Conservation (phyloP, 2,797 vertebrate species). For the Macroramphosus scolopax region DNA sequence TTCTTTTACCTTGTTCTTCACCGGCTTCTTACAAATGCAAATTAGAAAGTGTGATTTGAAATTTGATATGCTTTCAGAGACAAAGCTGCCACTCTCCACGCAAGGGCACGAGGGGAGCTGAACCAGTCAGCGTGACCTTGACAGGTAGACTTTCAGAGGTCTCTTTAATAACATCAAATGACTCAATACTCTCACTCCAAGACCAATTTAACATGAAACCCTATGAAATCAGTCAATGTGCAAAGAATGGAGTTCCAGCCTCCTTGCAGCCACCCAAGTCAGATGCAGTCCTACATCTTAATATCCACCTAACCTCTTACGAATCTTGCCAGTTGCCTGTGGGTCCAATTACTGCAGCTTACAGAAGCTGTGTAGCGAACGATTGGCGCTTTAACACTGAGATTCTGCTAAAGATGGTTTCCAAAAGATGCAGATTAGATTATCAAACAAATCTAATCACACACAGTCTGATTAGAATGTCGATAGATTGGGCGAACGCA, state of each 20-base stretch:
- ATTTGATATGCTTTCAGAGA: constrained; percentile 64
- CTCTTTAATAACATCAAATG: constrained; percentile 72
- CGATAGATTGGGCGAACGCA: too few relatives aligned
- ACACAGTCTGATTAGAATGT: too few relatives aligned
- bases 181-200: constrained; percentile 63
- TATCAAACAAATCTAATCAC: constrained; percentile 52
- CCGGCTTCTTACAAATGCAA: constrained; percentile 53
- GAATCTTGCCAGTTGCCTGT: constrained; percentile 35
- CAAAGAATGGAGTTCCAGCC: constrained; percentile 68
- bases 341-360: constrained; percentile 47
- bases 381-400: constrained; percentile 36
- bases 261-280: constrained; percentile 50
- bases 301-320: constrained; percentile 39
- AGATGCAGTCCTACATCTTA: constrained; percentile 55
- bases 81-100: constrained; percentile 36
- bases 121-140: constrained; percentile 61
- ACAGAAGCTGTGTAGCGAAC: constrained; percentile 27
- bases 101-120: constrained; percentile 54
- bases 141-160: constrained; percentile 68
- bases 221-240: constrained; percentile 67
- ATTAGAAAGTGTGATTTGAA: constrained; percentile 66
- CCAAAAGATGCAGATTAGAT: constrained; percentile 55
- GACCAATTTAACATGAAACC: constrained; percentile 68
- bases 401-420: constrained; percentile 35
- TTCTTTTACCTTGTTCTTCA: constrained; percentile 58